These are phyloP conservation scores for Furcula furcula DNA, from an alignment of 2,888 invertebrate species.

Conservation along the genomic window DNA sequence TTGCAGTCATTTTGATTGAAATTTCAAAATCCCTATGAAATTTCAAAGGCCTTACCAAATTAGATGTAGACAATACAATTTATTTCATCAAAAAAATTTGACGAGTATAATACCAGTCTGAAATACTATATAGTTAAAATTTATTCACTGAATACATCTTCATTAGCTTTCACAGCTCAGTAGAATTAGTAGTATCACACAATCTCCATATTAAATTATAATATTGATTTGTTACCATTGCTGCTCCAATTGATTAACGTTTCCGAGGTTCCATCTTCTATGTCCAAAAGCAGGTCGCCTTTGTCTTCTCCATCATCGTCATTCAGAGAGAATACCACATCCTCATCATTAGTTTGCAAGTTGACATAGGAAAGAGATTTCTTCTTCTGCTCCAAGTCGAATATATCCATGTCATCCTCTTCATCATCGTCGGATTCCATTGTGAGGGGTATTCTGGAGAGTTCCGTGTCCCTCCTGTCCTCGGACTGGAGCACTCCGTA, in stretches of 20 bases:
- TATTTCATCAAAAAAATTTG: no score
- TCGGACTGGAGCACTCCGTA: slow-evolving; percentile 75
- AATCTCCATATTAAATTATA: slow-evolving; percentile 57
- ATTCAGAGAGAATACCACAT: slow-evolving; percentile 51
- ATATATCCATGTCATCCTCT: slow-evolving; percentile 75
- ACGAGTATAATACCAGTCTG: no score
- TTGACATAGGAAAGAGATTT: slow-evolving; percentile 72
- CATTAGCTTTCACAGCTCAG: no score
- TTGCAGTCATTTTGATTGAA: no score
- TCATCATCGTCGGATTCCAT: slow-evolving; percentile 78
- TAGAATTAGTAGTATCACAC: no score
- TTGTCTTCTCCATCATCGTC: slow-evolving; percentile 41
- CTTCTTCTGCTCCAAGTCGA: slow-evolving; percentile 71
- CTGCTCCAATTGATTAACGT: slow-evolving; percentile 69
- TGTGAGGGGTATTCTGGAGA: slow-evolving; percentile 68
- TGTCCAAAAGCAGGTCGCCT: slow-evolving; percentile 66
- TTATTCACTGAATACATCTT: no score
- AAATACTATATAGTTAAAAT: no score
- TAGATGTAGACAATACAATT: no score
- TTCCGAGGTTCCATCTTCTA: slow-evolving; percentile 63
- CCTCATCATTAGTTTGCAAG: slow-evolving; percentile 64
- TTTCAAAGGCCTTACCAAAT: no score
- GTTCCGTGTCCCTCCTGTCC: slow-evolving; percentile 68
- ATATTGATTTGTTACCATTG: slow-evolving; percentile 60
- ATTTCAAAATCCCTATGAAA: no score